Conservation (phyloP, 1,140 invertebrate species). For the Tribolium castaneum region DNA sequence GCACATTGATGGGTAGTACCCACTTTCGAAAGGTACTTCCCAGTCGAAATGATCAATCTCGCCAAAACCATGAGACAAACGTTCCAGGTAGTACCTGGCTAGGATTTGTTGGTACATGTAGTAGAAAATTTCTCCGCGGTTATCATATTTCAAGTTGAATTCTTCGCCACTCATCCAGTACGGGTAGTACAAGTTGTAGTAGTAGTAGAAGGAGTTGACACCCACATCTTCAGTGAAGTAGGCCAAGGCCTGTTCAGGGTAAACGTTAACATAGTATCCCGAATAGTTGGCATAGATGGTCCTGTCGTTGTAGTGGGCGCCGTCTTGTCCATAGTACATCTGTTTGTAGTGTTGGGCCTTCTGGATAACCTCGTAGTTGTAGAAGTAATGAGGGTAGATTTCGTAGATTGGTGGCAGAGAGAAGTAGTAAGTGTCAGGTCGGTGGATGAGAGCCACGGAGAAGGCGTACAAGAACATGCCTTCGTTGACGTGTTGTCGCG, state of each 20-base stretch:
- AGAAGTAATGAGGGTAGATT: conserved; percentile 73
- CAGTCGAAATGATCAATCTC: conserved; percentile 71
- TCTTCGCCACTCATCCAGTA: conserved; percentile 69
- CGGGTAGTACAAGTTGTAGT: conserved; percentile 73
- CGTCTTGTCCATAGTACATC: conserved; percentile 58
- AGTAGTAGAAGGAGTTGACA: conserved; percentile 76
- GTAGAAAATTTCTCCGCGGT: conserved; percentile 70
- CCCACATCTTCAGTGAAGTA: conserved; percentile 81
- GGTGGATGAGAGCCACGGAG: conserved; percentile 70
- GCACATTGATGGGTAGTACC: conserved; percentile 73
- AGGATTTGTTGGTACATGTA: conserved; percentile 71
- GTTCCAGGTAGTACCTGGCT: conserved; percentile 75
- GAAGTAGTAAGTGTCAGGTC: conserved; percentile 70
- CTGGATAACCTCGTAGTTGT: conserved; percentile 69
- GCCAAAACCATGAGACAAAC: conserved; percentile 71
- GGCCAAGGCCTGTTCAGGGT: conserved; percentile 65
- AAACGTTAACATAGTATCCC: conserved; percentile 65
- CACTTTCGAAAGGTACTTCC: conserved; percentile 68
- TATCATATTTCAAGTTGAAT: conserved; percentile 66
- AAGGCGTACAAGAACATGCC: conserved; percentile 73
- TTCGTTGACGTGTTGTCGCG: conserved; percentile 72
- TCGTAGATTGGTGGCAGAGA: conserved; percentile 75
- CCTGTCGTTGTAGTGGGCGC: neutral
- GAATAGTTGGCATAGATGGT: conserved; percentile 68
- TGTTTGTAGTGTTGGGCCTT: conserved; percentile 69